These are phyloP conservation scores for Apogon talboti DNA, from an alignment of 2,797 vertebrate species.

Conservation along the genomic window DNA sequence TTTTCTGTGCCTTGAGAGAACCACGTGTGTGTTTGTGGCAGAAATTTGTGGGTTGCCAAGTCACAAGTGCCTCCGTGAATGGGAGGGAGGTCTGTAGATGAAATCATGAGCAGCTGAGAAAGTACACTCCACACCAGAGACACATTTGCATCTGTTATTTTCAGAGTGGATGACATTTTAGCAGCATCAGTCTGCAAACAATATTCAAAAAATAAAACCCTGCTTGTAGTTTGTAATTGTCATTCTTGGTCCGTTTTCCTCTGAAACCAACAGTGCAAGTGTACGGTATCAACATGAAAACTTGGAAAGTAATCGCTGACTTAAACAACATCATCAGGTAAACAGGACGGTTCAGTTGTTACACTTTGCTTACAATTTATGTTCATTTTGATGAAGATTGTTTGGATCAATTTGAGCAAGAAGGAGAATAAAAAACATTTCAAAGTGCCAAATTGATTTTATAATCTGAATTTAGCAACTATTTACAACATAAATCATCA, in stretches of 20 bases:
- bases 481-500: slow-evolving; percentile 13
- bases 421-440: slow-evolving; percentile 18
- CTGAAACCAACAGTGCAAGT: slow-evolving; percentile 71
- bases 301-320: slow-evolving; percentile 17
- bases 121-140: slow-evolving; percentile 36
- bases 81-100: slow-evolving; percentile 72
- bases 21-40: slow-evolving; percentile 75
- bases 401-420: slow-evolving; percentile 65
- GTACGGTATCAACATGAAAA: slow-evolving; percentile 39
- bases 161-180: slow-evolving; percentile 50
- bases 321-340: slow-evolving; percentile 31
- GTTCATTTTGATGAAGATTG: slow-evolving; percentile 49
- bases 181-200: slow-evolving; percentile 14
- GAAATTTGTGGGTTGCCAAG: slow-evolving; percentile 76
- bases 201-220: slow-evolving; percentile 14
- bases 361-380: slow-evolving; percentile 30
- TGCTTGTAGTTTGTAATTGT: slow-evolving; percentile 4
- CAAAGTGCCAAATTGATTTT: slow-evolving; percentile 19
- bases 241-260: slow-evolving; percentile 32
- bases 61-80: slow-evolving; percentile 74
- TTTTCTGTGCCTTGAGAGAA: slow-evolving; percentile 82
- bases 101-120: slow-evolving; percentile 58
- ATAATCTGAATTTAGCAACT: slow-evolving; percentile 42
- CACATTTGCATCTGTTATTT: slow-evolving; percentile 72
- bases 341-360: slow-evolving; percentile 31